Percentiles rank a stretch among this genome's conserved stretches.
These are phyloP conservation scores for Channallabes apus DNA, from an alignment of 2,797 vertebrate species.

Conservation along the genomic window DNA sequence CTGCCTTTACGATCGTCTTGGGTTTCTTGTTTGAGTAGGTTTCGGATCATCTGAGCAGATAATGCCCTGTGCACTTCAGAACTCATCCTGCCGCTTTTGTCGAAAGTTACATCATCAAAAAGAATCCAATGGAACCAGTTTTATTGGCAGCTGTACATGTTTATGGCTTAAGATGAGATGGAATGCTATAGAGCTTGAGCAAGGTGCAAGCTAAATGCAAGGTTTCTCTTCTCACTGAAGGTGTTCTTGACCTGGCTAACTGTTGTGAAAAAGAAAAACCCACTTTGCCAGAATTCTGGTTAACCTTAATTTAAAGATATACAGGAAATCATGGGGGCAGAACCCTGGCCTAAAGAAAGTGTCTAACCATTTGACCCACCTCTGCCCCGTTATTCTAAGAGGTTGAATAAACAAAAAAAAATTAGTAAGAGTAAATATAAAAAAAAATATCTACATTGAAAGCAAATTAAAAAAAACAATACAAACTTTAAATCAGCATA, in stretches of 20 bases:
- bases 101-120: neutral
- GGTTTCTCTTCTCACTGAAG: neutral
- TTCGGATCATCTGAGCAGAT: neutral
- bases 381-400: neutral
- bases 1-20: neutral
- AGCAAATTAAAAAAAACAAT: neutral
- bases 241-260: too few species aligned
- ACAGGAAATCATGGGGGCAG: too few species aligned
- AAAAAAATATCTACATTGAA: neutral
- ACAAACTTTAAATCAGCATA: neutral
- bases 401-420: neutral
- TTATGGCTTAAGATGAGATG: too few species aligned
- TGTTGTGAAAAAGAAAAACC: too few species aligned
- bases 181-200: too few species aligned
- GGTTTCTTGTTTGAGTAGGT: neutral
- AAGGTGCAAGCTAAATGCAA: too few species aligned
- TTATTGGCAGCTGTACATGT: neutral
- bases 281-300: too few species aligned
- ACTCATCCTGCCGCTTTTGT: too few species aligned
- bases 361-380: too few species aligned
- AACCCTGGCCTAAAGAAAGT: too few species aligned
- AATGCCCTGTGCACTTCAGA: neutral
- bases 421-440: neutral
- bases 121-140: neutral
- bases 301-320: too few species aligned